Evolutionary conservation across 2,113 vertebrate species (phyloP), one percentile per base, ranked within the genome.

Genomic region (Leptobrachium ailaonicum): DNA sequence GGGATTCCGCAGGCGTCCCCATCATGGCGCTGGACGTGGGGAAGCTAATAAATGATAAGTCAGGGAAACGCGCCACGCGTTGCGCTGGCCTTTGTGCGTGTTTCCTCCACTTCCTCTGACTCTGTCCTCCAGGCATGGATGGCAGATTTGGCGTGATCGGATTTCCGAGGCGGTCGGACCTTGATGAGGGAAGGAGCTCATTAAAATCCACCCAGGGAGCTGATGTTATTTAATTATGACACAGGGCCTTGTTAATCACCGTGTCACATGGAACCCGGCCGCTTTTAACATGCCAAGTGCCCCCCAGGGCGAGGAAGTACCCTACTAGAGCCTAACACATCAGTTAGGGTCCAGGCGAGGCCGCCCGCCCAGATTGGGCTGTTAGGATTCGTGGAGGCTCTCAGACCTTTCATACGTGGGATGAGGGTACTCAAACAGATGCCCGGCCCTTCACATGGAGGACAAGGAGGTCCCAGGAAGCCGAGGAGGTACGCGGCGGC

Each of bases 251-350:
- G 87, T 88, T 89, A 91, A 90, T 90, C 88, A 87, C 85, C 88
- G 87, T 87, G 85, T 77, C 85, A 79, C 84, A 83, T 53, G 73
- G 91, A 87, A 87, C 88, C 91, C 92, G 92, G 93, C 92, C 94
- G 90, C 91, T 92, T 93, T 95, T 90, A 92, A 93, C 93, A 95
- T 90, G 91, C 91, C 90, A 89, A 91, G 87, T 11, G 84, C 87
- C 91, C 90, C 63, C 1, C 83, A 90, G 89, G 90, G 84, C 82
- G 85, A 82, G 83, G 82, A 79, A n/a, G 20, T 63, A 12, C 58
- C 41, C 60, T 60, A n/a, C 78, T 56, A 47, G 53, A 73, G 66
- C 60, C 85, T 32, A n/a, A 86, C 76, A 86, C 86, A 89, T 82
- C 82, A 66, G 77, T 75, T 87, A 83, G 68, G 84, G 75, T 82